Percentiles rank a stretch among this genome's conserved stretches.
phyloP scores from a whole-genome alignment of 2,113 vertebrate species.

The Cyprinus carpio region DNA sequence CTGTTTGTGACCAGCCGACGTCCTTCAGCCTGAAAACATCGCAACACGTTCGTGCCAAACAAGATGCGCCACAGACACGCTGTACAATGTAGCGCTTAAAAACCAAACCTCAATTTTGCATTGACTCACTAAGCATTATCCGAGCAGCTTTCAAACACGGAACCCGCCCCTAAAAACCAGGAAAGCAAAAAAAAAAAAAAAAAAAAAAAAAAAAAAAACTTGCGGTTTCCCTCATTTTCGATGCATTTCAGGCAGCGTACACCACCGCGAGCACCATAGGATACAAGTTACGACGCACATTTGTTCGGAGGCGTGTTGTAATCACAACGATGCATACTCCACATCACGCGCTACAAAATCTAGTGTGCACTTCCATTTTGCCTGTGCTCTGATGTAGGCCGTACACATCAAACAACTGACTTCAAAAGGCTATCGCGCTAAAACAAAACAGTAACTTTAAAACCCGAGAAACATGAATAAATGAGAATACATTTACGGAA shows the following conservation, averaged over 20 bases:
- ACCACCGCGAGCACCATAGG: no score
- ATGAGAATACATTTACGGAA: not conserved
- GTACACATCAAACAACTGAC: slow-evolving; percentile 11
- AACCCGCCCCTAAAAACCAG: not conserved
- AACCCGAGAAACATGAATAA: no score
- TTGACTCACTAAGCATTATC: not conserved
- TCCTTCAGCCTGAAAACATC: no score
- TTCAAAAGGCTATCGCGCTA: not conserved
- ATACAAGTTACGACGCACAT: not conserved
- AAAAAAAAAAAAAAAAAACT: no score
- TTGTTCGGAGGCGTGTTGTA: not conserved
- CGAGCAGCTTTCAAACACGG: not conserved
- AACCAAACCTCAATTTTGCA: not conserved
- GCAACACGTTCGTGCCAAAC: not conserved
- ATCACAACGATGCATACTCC: not conserved
- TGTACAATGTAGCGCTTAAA: not conserved
- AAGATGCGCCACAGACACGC: not conserved
- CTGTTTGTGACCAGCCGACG: not conserved
- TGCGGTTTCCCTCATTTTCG: not conserved
- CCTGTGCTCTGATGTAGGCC: not conserved
- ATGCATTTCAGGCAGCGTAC: not conserved
- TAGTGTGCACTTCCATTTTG: not conserved
- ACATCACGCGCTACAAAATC: not conserved
- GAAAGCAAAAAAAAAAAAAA: not conserved
- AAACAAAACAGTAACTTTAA: not conserved